Conservation (phyloP, 2,797 vertebrate genomes). For the Oreortyx pictus region DNA sequence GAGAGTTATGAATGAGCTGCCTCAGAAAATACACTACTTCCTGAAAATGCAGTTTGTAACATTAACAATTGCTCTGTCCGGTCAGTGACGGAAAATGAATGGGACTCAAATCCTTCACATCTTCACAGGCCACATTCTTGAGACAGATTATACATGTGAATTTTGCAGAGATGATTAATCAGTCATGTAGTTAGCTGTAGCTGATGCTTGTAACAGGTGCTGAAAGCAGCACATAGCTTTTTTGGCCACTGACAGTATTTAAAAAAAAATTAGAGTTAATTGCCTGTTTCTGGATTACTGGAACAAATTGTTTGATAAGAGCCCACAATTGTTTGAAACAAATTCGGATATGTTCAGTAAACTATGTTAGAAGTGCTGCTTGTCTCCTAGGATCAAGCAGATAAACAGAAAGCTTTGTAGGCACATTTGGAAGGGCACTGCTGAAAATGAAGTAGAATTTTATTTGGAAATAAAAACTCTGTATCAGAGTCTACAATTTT, state of each 20-base stretch:
- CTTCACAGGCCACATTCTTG: not conserved
- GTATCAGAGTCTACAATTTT: not conserved
- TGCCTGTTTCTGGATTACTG: constrained; percentile 28
- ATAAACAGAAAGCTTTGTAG: not conserved
- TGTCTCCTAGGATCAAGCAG: constrained; percentile 7
- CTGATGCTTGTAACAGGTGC: not conserved
- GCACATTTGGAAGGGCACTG: not conserved
- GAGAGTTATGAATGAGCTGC: not conserved
- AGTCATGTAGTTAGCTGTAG: not conserved
- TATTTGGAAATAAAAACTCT: constrained; percentile 5
- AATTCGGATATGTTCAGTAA: constrained; percentile 13
- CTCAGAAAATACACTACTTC: not conserved
- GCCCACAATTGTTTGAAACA: constrained; percentile 13
- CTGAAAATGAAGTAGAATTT: constrained; percentile 14
- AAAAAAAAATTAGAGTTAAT: constrained; percentile 19
- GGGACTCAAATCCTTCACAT: not conserved
- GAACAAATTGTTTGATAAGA: constrained; percentile 33
- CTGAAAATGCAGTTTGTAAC: not conserved
- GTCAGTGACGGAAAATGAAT: not conserved
- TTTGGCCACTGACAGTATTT: not conserved
- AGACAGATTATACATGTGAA: not conserved
- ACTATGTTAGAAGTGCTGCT: not conserved
- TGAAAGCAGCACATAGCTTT: not conserved
- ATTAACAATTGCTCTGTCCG: not conserved
- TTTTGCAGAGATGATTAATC: constrained; percentile 10